Conservation (phyloP, 2,797 vertebrate species). For the Scarus forsteni region DNA sequence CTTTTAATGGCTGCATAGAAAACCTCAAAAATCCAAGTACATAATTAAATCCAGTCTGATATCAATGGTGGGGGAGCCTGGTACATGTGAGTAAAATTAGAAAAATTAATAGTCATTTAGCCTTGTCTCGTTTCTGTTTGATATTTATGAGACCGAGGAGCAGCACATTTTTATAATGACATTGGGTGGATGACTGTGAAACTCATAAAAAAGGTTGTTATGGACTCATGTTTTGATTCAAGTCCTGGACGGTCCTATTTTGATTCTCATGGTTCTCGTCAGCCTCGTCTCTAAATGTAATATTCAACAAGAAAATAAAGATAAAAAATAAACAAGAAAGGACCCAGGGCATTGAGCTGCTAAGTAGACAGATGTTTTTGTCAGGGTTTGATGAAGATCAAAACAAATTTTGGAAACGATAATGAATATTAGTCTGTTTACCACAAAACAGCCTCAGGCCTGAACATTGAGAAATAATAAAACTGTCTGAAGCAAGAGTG, state of each 20-base stretch:
- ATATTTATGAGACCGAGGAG: background rate
- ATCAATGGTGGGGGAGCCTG: background rate
- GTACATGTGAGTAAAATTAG: background rate
- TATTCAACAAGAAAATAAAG: too few species aligned
- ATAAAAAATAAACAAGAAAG: too few species aligned
- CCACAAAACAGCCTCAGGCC: too few species aligned
- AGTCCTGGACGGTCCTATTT: background rate
- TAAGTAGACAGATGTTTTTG: background rate
- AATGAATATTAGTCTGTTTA: too few species aligned
- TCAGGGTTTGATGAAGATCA: background rate
- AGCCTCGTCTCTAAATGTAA: background rate
- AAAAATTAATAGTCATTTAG: background rate
- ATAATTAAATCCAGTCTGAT: background rate
- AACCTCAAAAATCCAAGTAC: background rate
- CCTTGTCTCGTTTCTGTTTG: slow-evolving; percentile 1
- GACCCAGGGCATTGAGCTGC: too few species aligned
- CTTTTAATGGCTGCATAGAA: background rate
- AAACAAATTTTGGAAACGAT: too few species aligned
- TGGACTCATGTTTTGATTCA: background rate
- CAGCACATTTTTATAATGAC: background rate
- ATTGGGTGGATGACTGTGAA: background rate
- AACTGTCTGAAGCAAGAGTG: too few species aligned
- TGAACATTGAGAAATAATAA: too few species aligned
- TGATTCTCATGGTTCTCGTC: background rate
- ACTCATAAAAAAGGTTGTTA: background rate